A percentile compares a stretch with the other conserved stretches of the same genome.
These are phyloP conservation scores for Cebus imitator DNA, from an alignment of 2,113 vertebrate species.

Conservation along the genomic window DNA sequence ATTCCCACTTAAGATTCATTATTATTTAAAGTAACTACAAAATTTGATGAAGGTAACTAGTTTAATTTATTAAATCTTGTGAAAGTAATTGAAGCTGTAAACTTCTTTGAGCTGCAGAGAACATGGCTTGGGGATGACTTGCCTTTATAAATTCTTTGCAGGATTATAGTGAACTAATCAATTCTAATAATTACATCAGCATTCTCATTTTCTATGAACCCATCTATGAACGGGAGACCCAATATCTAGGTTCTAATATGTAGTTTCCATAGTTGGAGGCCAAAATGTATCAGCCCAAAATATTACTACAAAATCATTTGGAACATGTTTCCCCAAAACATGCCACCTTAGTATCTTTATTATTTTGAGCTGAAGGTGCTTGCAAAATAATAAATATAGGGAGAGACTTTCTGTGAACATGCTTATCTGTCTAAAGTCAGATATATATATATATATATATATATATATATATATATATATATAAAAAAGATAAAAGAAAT, in stretches of 20 bases:
- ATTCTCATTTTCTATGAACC: not conserved
- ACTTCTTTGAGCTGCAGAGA: not conserved
- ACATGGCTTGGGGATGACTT: not conserved
- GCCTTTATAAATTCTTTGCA: not conserved
- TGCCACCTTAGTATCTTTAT: not conserved
- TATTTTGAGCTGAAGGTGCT: not conserved
- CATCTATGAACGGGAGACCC: not conserved
- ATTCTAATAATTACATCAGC: not conserved
- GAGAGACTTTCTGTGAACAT: not conserved
- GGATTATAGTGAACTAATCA: not conserved
- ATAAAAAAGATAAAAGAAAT: too few relatives aligned
- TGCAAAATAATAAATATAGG: not conserved
- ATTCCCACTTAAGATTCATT: not conserved
- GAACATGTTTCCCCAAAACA: too few relatives aligned
- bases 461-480: too few relatives aligned
- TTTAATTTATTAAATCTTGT: not conserved
- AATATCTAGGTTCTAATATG: not conserved
- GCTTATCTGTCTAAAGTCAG: not conserved
- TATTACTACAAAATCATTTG: not conserved
- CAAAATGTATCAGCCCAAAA: not conserved
- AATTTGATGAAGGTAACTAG: not conserved
- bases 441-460: too few relatives aligned
- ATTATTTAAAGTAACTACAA: not conserved
- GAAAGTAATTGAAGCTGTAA: not conserved
- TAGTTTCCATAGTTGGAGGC: not conserved